Evolutionary conservation across 2,113 vertebrate genomes (phyloP), one percentile per base, ranked within the genome.

Genomic region (Eleginops maclovinus): DNA sequence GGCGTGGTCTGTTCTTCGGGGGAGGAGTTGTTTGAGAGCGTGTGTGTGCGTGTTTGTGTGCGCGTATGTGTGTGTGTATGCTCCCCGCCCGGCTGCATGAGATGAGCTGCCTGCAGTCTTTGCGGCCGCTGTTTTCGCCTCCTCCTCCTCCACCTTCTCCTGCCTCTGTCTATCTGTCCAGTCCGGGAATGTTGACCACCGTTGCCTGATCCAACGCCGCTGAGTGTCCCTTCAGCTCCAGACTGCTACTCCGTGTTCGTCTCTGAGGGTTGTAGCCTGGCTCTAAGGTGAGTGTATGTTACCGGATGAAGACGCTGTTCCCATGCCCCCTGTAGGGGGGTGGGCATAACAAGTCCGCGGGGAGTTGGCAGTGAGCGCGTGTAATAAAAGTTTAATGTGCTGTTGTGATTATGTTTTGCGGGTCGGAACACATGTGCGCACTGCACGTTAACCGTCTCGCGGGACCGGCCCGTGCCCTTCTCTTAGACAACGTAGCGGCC

Each of bases 51-150:
- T 75, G 60, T 68, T 68, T 26, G 28, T 24, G 61, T 40, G 26
- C 15, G 31, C 67, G 54, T 61, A 69, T 41, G 40, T 9, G 63
- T 28, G 44, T 13, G 54, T 41, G 47, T 56, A 26, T 54, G 78
- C 77, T 83, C 40, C 83, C 61, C 73, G 72, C 83, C 64, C 73
- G 72, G 84, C 80, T 63, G 86, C 88, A 89, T 88, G 90, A 85
- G 84, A 92, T 90, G 90, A 93, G 73, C 89, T 83, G 81, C 73
- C 84, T 70, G 90, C 83, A 88, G 79, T 91, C 84, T 88, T 73
- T 61, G 69, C 79, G 41, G 83, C 81, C 84, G 80, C 79, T 82
- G 79, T 75, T 82, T 85, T 83, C 78, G 66, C 66, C 86, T 77
- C 51, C 64, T 41, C 50, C 44, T 72, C 46, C 62, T 75, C 24